Percentiles rank a stretch among this genome's conserved stretches.
Evolutionary conservation across 2,888 invertebrate species (phyloP).

Genomic region (Camponotus fellah): DNA sequence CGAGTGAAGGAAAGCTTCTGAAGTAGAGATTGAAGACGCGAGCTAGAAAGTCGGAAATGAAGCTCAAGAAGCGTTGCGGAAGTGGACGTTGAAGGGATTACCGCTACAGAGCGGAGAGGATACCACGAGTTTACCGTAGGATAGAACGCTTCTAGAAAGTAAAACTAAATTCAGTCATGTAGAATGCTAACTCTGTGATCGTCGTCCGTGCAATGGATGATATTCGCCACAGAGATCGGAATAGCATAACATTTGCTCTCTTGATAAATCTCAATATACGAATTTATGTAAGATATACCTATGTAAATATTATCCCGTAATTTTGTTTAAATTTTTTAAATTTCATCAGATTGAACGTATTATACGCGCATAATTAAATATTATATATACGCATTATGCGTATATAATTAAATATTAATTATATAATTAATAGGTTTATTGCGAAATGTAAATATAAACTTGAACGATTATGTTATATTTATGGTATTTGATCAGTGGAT

Average conservation of each 20-base stretch:
- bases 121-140: slow-evolving; percentile 53
- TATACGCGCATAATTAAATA: slow-evolving; percentile 1
- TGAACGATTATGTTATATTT: not conserved
- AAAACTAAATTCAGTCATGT: slow-evolving; percentile 51
- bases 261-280: slow-evolving; percentile 43
- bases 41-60: slow-evolving; percentile 47
- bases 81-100: slow-evolving; percentile 56
- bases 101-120: slow-evolving; percentile 35
- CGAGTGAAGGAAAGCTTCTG: slow-evolving; percentile 42
- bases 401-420: not conserved
- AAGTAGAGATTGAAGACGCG: slow-evolving; percentile 64
- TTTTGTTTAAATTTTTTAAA: not conserved
- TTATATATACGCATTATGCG: not conserved
- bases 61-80: slow-evolving; percentile 46
- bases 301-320: not conserved
- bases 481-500: not conserved
- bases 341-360: not conserved
- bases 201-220: slow-evolving; percentile 13
- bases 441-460: slow-evolving; percentile 2
- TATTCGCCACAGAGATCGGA: slow-evolving; percentile 18
- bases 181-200: slow-evolving; percentile 42
- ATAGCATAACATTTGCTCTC: slow-evolving; percentile 26
- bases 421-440: slow-evolving; percentile 2
- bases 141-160: slow-evolving; percentile 48
- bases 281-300: slow-evolving; percentile 8